A percentile compares a stretch with the other conserved stretches of the same genome.
Conservation (phyloP, 1,140 invertebrate genomes). For the Bombus waltoni region DNA sequence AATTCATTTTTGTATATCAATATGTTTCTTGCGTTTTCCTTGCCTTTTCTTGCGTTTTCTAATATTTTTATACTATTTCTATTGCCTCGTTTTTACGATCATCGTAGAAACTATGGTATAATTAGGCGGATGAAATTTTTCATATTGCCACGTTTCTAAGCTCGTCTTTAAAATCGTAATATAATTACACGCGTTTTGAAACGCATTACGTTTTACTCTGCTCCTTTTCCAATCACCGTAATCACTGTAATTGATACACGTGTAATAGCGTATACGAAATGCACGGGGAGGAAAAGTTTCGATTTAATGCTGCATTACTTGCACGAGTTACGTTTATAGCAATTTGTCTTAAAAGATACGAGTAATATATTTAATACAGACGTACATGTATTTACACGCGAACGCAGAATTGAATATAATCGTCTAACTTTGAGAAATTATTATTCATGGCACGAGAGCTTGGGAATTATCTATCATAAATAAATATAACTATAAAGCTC, state of each 20-base stretch:
- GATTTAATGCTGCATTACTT: background rate
- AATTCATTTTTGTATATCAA: too few species aligned
- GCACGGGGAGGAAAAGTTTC: background rate
- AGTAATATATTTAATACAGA: background rate
- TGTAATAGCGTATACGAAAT: too few species aligned
- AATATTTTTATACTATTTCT: background rate
- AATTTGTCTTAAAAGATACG: background rate
- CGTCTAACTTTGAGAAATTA: background rate
- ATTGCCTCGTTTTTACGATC: background rate
- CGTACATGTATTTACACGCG: too few species aligned
- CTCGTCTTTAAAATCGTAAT: background rate
- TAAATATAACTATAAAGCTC: too few species aligned
- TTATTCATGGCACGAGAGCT: background rate
- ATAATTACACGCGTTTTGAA: background rate
- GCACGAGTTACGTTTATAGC: background rate
- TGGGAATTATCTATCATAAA: background rate
- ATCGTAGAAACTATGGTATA: background rate
- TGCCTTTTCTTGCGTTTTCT: too few species aligned
- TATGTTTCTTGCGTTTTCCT: too few species aligned
- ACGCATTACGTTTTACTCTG: background rate
- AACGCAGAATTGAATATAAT: background rate
- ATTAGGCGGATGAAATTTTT: background rate
- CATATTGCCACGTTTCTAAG: background rate
- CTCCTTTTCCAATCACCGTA: background rate
- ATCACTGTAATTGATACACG: background rate